Conservation (phyloP, 2,113 vertebrate genomes). For the Aptenodytes forsteri region DNA sequence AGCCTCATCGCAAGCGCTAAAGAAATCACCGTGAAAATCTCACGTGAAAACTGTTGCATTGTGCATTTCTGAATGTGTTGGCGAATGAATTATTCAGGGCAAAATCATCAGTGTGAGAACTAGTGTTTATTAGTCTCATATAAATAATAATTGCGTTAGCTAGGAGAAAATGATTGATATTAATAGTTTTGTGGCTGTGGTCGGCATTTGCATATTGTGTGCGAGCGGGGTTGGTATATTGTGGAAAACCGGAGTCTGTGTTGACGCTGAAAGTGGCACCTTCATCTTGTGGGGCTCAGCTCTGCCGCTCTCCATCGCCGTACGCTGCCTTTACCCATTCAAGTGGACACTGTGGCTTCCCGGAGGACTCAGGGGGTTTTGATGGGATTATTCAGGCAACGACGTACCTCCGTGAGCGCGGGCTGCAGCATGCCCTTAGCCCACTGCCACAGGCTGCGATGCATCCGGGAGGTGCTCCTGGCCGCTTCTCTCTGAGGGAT, state of each 20-base stretch:
- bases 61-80: neutral
- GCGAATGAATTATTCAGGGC: neutral
- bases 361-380: neutral
- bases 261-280: neutral
- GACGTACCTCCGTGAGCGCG: rapidly evolving
- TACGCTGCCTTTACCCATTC: rapidly evolving
- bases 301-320: rapidly evolving
- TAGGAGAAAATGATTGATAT: constrained; percentile 10
- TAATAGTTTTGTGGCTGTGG: neutral
- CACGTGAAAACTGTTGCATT: neutral
- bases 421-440: neutral
- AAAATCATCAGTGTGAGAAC: neutral
- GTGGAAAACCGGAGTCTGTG: neutral
- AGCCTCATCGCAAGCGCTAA: rapidly evolving
- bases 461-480: neutral
- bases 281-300: neutral
- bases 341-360: neutral
- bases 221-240: rapidly evolving
- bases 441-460: rapidly evolving
- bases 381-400: rapidly evolving
- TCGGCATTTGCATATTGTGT: neutral
- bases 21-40: neutral
- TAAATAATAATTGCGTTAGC: constrained; percentile 32
- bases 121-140: neutral
- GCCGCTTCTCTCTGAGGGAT: neutral